Evolutionary conservation across 2,888 invertebrate genomes (phyloP).

Genomic region (Rhagophthalmus giganteus): DNA sequence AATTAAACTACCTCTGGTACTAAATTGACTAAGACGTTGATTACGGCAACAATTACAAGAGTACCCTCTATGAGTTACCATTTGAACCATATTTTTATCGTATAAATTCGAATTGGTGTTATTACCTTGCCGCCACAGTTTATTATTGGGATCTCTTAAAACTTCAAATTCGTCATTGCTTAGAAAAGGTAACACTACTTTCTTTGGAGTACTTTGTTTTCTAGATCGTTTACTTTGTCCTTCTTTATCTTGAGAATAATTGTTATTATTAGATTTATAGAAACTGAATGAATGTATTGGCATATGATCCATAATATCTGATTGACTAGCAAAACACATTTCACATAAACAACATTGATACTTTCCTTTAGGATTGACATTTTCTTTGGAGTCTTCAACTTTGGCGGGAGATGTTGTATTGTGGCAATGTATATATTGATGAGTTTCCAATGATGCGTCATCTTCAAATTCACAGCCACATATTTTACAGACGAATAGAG

Average conservation of each 20-base stretch:
- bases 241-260: slow-evolving; percentile 41
- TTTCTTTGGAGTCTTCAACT: slow-evolving; percentile 53
- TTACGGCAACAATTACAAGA: slow-evolving; percentile 52
- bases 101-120: slow-evolving; percentile 43
- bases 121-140: slow-evolving; percentile 41
- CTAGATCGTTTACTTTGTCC: slow-evolving; percentile 49
- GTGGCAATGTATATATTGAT: slow-evolving; percentile 56
- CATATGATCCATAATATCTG: slow-evolving; percentile 58
- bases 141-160: slow-evolving; percentile 45
- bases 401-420: slow-evolving; percentile 58
- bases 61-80: slow-evolving; percentile 48
- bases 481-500: slow-evolving; percentile 57
- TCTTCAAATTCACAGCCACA: slow-evolving; percentile 62
- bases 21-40: slow-evolving; percentile 53
- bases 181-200: slow-evolving; percentile 52
- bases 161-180: slow-evolving; percentile 48
- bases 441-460: slow-evolving; percentile 57
- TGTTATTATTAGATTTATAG: slow-evolving; percentile 44
- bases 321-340: slow-evolving; percentile 54
- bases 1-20: slow-evolving; percentile 54
- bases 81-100: slow-evolving; percentile 51
- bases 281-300: slow-evolving; percentile 54
- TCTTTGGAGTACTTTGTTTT: slow-evolving; percentile 59
- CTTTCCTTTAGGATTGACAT: slow-evolving; percentile 51
- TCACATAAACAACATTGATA: slow-evolving; percentile 58